Base-by-base conservation (phyloP, 2,888 invertebrate species). In the Leucozona laternaria region DNA sequence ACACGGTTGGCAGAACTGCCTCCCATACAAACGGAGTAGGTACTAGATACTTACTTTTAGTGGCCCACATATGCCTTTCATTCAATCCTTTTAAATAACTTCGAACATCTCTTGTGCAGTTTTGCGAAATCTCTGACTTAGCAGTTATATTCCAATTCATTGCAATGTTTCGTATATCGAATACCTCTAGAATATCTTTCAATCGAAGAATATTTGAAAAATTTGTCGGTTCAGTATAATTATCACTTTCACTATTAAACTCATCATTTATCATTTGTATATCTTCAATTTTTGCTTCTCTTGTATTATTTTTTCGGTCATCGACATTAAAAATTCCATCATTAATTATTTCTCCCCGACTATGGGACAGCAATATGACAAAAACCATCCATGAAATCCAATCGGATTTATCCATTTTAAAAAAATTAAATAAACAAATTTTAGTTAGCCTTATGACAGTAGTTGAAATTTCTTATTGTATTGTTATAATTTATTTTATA, bases 11-110 rank as follows among this genome's bases (percentile, higher is more conserved):
- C n/a, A n/a, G n/a, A n/a, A n/a, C n/a, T n/a, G n/a, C n/a, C n/a
- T n/a, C n/a, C n/a, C n/a, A n/a, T n/a, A n/a, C n/a, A n/a, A n/a
- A n/a, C n/a, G n/a, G n/a, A n/a, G n/a, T n/a, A n/a, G n/a, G n/a
- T n/a, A n/a, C n/a, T n/a, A n/a, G 20, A 5, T 22, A 92, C 93
- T 92, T 88, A 93, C 92, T 93, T 89, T 92, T 92, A 1, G 92
- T 89, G 0, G 93, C 93, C 93, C 93, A 93, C 88, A 92, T 90
- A 66, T 90, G 89, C 48, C 90, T 88, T 13, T 88, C 85, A 60
- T 87, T 89, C 60, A 93, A 89, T 71, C 92, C 93, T 37, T 89
- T 89, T 28, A 93, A 88, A 89, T 92, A 93, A 80, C 89, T 89
- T 48, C 90, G 88, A 90, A 92, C 90, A 88, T 92, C 91, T 88